Conservation (phyloP, 2,888 invertebrate species). For the Nomada goodeniana region DNA sequence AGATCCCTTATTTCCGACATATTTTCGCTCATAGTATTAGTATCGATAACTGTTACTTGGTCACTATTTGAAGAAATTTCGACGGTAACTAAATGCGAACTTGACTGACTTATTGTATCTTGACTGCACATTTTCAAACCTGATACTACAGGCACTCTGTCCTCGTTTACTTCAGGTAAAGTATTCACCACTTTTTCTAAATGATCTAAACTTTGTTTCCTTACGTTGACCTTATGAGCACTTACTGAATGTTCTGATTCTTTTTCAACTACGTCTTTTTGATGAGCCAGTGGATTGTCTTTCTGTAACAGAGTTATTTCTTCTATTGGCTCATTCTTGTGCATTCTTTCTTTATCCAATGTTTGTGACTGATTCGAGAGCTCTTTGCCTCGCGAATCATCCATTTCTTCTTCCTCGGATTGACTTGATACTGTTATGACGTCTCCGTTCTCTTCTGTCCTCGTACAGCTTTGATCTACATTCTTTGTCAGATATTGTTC, state of each 20-base stretch:
- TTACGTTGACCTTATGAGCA: background rate
- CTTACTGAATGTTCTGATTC: background rate
- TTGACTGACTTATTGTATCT: slow-evolving; percentile 1
- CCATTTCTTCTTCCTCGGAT: background rate
- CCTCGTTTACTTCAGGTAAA: background rate
- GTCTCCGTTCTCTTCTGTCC: background rate
- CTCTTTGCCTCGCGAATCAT: background rate
- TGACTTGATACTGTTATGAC: too few species aligned
- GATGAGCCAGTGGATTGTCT: background rate
- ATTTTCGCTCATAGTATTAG: background rate
- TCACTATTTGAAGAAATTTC: slow-evolving; percentile 43
- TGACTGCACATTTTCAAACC: slow-evolving; percentile 5
- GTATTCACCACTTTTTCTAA: background rate
- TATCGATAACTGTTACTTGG: slow-evolving; percentile 39
- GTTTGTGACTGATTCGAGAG: background rate
- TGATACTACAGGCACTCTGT: background rate
- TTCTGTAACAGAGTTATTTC: background rate
- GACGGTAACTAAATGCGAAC: slow-evolving; percentile 34
- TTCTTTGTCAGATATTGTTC: slow-evolving; percentile 12
- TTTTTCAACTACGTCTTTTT: background rate
- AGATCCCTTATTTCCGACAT: background rate
- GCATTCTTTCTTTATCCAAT: background rate
- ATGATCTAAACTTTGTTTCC: background rate
- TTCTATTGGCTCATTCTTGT: background rate
- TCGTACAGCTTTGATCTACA: background rate